phyloP scores from a whole-genome alignment of 2,797 vertebrate genomes.

The Propithecus deckenii region DNA sequence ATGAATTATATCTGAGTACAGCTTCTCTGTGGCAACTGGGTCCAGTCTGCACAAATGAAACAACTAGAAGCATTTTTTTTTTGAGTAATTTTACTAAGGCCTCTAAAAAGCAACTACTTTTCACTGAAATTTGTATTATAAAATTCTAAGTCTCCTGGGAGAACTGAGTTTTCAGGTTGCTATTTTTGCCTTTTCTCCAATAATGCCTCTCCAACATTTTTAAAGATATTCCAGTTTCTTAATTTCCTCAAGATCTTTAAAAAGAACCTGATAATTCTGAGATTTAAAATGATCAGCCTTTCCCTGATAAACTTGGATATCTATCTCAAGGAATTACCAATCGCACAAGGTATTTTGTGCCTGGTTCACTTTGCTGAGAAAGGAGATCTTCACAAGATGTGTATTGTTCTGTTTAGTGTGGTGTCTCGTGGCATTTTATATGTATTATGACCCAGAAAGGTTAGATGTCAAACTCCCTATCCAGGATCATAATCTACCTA shows the following conservation, averaged over 20 bases:
- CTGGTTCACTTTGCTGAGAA: background rate
- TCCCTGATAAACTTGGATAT: constrained; percentile 60
- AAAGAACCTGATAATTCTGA: constrained; percentile 72
- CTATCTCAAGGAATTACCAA: constrained; percentile 60
- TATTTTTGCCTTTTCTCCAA: background rate
- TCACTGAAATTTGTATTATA: background rate
- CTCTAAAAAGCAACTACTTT: background rate
- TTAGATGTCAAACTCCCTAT: background rate
- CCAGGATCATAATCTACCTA: background rate
- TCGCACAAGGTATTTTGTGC: constrained; percentile 39
- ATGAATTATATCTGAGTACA: background rate
- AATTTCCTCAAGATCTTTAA: constrained; percentile 78
- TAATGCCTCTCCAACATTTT: constrained; percentile 38
- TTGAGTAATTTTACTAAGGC: background rate
- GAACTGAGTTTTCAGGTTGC: background rate
- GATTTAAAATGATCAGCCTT: constrained; percentile 79
- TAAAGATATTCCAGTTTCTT: constrained; percentile 61
- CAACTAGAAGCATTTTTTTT: background rate
- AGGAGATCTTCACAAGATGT: background rate
- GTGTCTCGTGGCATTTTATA: background rate
- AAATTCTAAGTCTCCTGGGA: background rate
- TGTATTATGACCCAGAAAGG: background rate
- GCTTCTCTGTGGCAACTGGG: background rate
- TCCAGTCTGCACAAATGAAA: background rate
- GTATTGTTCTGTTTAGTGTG: background rate